phyloP scores from a whole-genome alignment of 1,140 invertebrate species.

The Bactericera cockerelli region DNA sequence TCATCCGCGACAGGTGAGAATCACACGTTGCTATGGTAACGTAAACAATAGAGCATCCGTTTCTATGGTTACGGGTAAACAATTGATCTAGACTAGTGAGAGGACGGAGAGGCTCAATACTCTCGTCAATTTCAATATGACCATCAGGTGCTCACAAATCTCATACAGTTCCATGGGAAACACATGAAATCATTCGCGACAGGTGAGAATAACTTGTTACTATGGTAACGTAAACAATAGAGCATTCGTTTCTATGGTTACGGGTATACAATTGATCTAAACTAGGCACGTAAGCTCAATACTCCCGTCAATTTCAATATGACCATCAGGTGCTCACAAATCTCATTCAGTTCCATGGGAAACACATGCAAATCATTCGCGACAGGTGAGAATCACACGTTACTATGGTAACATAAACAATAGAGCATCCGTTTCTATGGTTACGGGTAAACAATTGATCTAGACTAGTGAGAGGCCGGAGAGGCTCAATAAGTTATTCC shows the following conservation, averaged over 20 bases:
- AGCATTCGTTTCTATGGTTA: no score
- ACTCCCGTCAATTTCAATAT: constrained; percentile 25
- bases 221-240: no score
- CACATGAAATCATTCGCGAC: neutral
- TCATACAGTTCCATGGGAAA: neutral
- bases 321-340: neutral
- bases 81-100: no score
- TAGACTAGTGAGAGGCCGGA: no score
- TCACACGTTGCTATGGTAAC: no score
- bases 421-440: no score
- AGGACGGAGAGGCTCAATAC: constrained; percentile 54
- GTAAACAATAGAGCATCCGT: no score
- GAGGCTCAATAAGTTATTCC: no score
- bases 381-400: neutral
- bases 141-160: neutral
- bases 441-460: no score
- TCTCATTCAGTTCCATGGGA: neutral
- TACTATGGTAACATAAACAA: no score
- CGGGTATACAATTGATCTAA: no score
- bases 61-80: no score
- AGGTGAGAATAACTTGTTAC: neutral
- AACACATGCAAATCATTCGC: neutral
- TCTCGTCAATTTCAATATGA: constrained; percentile 3
- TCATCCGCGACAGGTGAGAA: neutral
- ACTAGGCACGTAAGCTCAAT: constrained; percentile 53